These are phyloP conservation scores for Cynodonichthys magdalenae DNA, from an alignment of 2,797 vertebrate genomes.

Conservation along the genomic window DNA sequence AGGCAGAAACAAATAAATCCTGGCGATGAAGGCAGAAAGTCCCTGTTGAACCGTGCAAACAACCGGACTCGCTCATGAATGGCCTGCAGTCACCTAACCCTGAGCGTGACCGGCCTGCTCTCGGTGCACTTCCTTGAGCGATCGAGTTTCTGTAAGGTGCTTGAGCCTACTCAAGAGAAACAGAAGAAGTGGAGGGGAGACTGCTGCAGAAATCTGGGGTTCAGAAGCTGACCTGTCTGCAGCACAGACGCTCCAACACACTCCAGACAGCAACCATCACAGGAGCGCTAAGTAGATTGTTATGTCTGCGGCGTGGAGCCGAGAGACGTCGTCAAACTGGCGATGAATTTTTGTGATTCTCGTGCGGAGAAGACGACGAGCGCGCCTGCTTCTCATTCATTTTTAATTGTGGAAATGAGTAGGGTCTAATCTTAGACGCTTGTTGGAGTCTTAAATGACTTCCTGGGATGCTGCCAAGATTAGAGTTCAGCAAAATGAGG, in stretches of 20 bases:
- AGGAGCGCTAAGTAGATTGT: conserved; percentile 30
- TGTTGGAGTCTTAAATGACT: conserved; percentile 69
- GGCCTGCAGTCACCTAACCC: conserved; percentile 63
- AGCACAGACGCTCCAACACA: conserved; percentile 20
- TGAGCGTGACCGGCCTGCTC: conserved; percentile 40
- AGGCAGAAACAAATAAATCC: neutral
- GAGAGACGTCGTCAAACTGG: conserved; percentile 31
- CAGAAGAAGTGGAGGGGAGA: conserved; percentile 29
- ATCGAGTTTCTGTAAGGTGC: conserved; percentile 70
- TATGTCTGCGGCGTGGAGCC: conserved; percentile 38
- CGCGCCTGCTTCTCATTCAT: conserved; percentile 68
- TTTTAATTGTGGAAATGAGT: conserved; percentile 73
- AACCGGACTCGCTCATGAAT: conserved; percentile 49
- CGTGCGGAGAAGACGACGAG: conserved; percentile 61
- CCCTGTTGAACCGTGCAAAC: conserved; percentile 18
- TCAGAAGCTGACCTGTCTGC: conserved; percentile 42
- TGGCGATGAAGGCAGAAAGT: conserved; percentile 23
- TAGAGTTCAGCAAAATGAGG: conserved; percentile 69
- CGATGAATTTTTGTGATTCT: conserved; percentile 32
- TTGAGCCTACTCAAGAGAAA: conserved; percentile 27
- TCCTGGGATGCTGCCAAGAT: conserved; percentile 71
- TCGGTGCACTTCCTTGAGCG: conserved; percentile 72
- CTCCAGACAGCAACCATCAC: conserved; percentile 11
- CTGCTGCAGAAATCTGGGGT: conserved; percentile 25
- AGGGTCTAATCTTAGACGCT: conserved; percentile 67